These are phyloP conservation scores for Aspiorhynchus laticeps DNA, from an alignment of 2,113 vertebrate species.

Conservation along the genomic window DNA sequence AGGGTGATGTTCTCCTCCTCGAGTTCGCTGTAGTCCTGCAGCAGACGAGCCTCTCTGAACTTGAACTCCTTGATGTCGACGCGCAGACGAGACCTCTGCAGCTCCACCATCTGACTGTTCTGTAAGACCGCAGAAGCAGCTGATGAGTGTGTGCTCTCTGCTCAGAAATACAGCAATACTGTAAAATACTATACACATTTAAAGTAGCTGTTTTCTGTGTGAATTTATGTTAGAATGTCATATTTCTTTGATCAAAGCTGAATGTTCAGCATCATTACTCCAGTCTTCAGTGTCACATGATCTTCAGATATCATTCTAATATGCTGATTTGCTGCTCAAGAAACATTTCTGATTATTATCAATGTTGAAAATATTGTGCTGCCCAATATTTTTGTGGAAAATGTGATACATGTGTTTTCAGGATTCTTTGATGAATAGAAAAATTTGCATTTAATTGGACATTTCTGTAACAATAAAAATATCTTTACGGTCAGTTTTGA, in stretches of 20 bases:
- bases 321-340: neutral
- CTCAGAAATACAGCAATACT: neutral
- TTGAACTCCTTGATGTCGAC: slow-evolving; percentile 97
- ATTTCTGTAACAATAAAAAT: neutral
- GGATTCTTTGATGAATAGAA: neutral
- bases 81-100: slow-evolving; percentile 88
- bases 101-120: slow-evolving; percentile 88
- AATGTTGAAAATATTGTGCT: neutral
- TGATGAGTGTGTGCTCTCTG: neutral
- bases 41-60: slow-evolving; percentile 89
- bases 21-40: slow-evolving; percentile 96
- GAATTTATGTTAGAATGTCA: neutral
- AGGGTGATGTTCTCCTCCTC: slow-evolving; percentile 98
- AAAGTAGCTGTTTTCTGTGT: neutral
- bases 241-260: no score
- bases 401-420: neutral
- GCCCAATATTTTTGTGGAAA: neutral
- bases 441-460: no score
- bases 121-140: slow-evolving; percentile 54
- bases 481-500: neutral
- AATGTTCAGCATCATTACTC: no score
- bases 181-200: no score
- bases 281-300: neutral
- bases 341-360: neutral
- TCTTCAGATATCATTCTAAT: neutral